These are phyloP conservation scores for Hydroisotoma schaefferi DNA, from an alignment of 2,888 invertebrate species.

Conservation along the genomic window DNA sequence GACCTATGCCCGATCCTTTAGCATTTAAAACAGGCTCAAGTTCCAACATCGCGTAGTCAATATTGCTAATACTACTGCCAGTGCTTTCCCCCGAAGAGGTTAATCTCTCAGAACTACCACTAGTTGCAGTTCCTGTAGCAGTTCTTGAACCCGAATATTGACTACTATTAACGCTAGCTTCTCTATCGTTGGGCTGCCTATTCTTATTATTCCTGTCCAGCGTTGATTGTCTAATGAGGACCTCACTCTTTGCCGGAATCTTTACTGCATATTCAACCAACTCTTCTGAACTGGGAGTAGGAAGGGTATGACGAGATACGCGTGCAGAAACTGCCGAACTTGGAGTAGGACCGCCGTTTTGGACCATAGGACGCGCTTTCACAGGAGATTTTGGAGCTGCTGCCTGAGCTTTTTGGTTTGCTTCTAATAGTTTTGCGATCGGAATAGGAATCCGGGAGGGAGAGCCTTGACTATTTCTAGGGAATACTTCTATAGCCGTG, in stretches of 20 bases:
- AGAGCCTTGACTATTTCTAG: slow-evolving; percentile 46
- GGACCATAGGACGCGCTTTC: not conserved
- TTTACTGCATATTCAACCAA: slow-evolving; percentile 71
- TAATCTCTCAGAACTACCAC: slow-evolving; percentile 14
- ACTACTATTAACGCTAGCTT: too few species aligned
- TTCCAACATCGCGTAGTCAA: slow-evolving; percentile 21
- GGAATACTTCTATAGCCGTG: not conserved
- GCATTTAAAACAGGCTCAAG: slow-evolving; percentile 26
- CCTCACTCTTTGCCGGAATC: slow-evolving; percentile 53
- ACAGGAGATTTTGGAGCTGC: not conserved
- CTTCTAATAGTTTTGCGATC: not conserved
- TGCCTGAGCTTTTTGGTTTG: not conserved
- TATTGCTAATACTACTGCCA: slow-evolving; percentile 26
- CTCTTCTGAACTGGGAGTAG: slow-evolving; percentile 67
- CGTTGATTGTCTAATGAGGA: slow-evolving; percentile 20
- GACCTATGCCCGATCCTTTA: slow-evolving; percentile 26
- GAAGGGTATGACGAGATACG: slow-evolving; percentile 69
- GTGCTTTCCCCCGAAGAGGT: slow-evolving; percentile 28
- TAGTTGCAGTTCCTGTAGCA: slow-evolving; percentile 13
- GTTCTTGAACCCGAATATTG: slow-evolving; percentile 19
- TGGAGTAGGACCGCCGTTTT: slow-evolving; percentile 46
- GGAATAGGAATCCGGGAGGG: slow-evolving; percentile 12
- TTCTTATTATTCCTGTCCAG: too few species aligned
- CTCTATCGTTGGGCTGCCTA: too few species aligned
- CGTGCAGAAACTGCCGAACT: slow-evolving; percentile 69